phyloP scores from a whole-genome alignment of 2,888 invertebrate genomes.

The Limnephilus rhombicus region DNA sequence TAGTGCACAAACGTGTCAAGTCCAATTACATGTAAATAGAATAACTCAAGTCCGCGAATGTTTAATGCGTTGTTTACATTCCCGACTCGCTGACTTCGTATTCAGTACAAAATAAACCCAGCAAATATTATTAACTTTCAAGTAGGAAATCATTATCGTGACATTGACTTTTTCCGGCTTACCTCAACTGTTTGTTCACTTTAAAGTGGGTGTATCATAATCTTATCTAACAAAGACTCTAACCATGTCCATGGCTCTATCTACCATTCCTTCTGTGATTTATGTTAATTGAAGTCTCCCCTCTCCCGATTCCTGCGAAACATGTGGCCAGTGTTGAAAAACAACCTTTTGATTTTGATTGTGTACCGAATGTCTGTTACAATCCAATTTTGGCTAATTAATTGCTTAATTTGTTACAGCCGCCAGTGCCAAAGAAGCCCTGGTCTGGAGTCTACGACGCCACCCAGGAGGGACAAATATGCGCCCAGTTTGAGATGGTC shows the following conservation, averaged over 20 bases:
- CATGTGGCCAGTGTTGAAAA: background rate
- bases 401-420: constrained; percentile 68
- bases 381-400: background rate
- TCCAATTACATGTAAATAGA: background rate
- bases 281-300: background rate
- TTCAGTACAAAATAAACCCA: no score
- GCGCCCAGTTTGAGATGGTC: constrained; percentile 68
- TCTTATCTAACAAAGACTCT: no score
- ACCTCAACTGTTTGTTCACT: no score
- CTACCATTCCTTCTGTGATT: no score
- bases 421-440: constrained; percentile 71
- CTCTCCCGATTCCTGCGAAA: background rate
- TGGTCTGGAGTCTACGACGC: constrained; percentile 76
- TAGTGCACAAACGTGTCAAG: background rate
- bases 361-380: background rate
- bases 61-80: background rate
- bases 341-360: background rate
- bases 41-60: background rate
- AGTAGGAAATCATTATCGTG: no score
- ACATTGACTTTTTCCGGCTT: no score
- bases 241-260: no score
- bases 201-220: no score
- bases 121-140: background rate
- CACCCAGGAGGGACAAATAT: constrained; percentile 70
- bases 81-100: background rate